Base-by-base conservation (phyloP, 2,113 vertebrate genomes). In the Hyaena hyaena region DNA sequence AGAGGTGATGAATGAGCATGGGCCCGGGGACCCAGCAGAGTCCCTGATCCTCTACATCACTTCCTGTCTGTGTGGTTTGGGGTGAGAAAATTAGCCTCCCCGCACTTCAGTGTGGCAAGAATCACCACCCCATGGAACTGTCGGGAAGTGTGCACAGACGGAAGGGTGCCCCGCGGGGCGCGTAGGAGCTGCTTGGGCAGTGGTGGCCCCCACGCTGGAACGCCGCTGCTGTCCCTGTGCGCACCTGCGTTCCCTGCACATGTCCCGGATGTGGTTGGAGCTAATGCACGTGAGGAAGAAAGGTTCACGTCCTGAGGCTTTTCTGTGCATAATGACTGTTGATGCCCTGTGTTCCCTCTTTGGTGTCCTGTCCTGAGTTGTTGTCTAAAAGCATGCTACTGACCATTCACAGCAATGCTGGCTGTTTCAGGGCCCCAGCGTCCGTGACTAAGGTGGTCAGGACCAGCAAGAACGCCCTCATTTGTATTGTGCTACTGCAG, bases 351-450 rank as follows among this genome's bases (percentile, higher is more conserved):
- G 17, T 31, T 28, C 88, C 63, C 14, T 8, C 26, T 66, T n/a
- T 61, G 14, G 65, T 4, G 43, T 80, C 4, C 66, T 15, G 58
- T 45, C 80, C 0, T 16, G 24, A n/a, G 31, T 35, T 55, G 4
- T 8, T 0, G 0, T 39, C 28, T 50, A 1, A 17, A 24, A n/a
- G 8, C 35, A 7, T 23, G 35, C 53, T 48, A 10, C 19, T 1
- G 1, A 43, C 65, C 65, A 10, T 35, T 26, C 68, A 43, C 53
- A n/a, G 2, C 19, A 12, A 5, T 3, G 0, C 39, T 5, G 2
- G 63, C 7, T 1, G 2, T 5, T 21, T 71, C 3, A 1, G 31
- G 1, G 2, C 68, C 8, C 0, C 1, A 0, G 63, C 2, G 0
- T 35, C 50, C 0, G 8, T 17, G 35, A 53, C 82, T 15, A 6